These are phyloP conservation scores for Syncerus caffer DNA, from an alignment of 2,797 vertebrate species.

Conservation along the genomic window DNA sequence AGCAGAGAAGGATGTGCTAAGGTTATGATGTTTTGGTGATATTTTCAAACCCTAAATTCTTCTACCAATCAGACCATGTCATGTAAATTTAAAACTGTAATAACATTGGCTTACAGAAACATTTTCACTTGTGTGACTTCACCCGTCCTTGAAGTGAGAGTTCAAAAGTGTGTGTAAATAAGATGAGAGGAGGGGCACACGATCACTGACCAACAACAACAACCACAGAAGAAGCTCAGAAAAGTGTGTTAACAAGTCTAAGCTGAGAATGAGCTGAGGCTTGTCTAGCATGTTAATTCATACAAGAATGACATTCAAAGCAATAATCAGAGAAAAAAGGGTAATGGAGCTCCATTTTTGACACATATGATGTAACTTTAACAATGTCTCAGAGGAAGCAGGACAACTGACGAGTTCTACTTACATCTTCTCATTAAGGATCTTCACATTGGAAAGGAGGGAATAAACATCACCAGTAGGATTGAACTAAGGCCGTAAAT, in stretches of 20 bases:
- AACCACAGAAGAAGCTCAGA: not conserved
- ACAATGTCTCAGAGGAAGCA: not conserved
- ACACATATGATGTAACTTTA: not conserved
- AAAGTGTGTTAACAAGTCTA: not conserved
- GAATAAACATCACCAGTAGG: not conserved
- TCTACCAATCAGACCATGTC: conserved; percentile 16
- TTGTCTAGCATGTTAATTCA: not conserved
- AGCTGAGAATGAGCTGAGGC: not conserved
- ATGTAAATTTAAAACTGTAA: conserved; percentile 65
- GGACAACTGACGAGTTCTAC: not conserved
- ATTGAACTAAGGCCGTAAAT: not conserved
- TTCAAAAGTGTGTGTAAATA: conserved; percentile 58
- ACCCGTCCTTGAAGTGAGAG: conserved; percentile 38
- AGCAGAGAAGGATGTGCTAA: conserved; percentile 25
- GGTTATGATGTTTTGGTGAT: conserved; percentile 41
- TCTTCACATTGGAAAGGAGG: not conserved
- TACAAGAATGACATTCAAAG: not conserved
- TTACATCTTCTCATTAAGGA: not conserved
- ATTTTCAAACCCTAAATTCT: conserved; percentile 52
- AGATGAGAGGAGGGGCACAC: not conserved
- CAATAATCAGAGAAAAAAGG: not conserved
- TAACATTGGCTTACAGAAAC: conserved; percentile 49
- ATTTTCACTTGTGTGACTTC: conserved; percentile 56
- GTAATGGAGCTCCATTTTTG: not conserved
- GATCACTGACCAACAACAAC: not conserved